Base-by-base conservation (phyloP, 2,797 vertebrate species). In the Chrosomus eos region DNA sequence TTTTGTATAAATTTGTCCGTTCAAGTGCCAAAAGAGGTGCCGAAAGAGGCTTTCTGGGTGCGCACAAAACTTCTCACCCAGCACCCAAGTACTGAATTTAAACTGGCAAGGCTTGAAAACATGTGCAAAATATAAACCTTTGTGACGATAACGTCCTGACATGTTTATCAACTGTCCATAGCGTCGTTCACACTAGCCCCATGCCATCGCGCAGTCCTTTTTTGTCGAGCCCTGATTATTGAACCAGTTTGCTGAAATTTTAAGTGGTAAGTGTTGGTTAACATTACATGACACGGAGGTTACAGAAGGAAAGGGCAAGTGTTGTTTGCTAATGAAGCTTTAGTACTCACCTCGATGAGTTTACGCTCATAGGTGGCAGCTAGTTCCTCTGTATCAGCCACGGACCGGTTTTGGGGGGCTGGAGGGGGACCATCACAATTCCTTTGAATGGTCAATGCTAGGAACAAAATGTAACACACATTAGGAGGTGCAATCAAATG, bases 361-460 rank as follows among this genome's bases (percentile, higher is more conserved):
- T 99, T 99, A 64, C 98, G 96, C 90, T 99, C 98, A 0, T 99
- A 99, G 88, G 96, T 96, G 89, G 95, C 96, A 0, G 98, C 97
- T 21, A 98, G 92, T 62, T 99, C 98, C 88, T 99, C 98, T 0
- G 96, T 94, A 85, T 97, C 96, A 40, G 96, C 97, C 82, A 95
- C 93, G 23, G 94, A 96, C 89, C 96, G 97, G 90, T 95, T 97
- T 86, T 97, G 97, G 1, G 94, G 92, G 66, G 94, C 86, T 0
- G 94, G 90, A 70, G 94, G 88, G 87, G 96, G 96, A 1, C 93
- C 93, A 76, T 99, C 98, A 53, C 93, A 93, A 18, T 93, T 96
- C 93, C 91, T 95, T 91, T 97, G 89, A 87, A 93, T 93, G 7
- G 96, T 94, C 64, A 96, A 91, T 83, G 91, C 98, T 98, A 91